Evolutionary conservation across 1,140 invertebrate genomes (phyloP).

Genomic region (Cylas formicarius): DNA sequence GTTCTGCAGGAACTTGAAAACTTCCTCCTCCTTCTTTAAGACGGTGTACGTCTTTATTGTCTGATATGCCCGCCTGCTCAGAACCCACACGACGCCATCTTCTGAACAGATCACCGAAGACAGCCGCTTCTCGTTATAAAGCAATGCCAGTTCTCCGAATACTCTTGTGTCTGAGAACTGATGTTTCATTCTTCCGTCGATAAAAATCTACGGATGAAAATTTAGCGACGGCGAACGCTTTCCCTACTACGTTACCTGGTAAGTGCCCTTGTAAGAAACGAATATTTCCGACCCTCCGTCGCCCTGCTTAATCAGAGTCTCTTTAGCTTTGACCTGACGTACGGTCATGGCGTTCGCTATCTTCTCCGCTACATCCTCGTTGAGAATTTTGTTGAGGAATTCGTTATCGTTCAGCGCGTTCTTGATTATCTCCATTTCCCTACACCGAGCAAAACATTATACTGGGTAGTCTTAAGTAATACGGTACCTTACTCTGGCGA

Average conservation of each 20-base stretch:
- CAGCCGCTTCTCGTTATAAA: conserved; percentile 87
- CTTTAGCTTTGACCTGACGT: conserved; percentile 17
- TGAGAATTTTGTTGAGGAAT: conserved; percentile 25
- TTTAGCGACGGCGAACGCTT: too few relatives aligned
- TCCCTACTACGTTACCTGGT: conserved; percentile 2
- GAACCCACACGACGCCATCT: conserved; percentile 78
- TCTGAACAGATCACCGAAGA: conserved; percentile 76
- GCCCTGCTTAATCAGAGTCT: conserved; percentile 26
- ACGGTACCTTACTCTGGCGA: too few relatives aligned
- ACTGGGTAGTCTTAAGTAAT: too few relatives aligned
- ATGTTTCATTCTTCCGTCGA: too few relatives aligned
- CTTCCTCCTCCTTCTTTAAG: conserved; percentile 70
- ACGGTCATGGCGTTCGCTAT: conserved; percentile 23
- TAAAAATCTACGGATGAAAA: too few relatives aligned
- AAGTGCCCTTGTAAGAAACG: conserved; percentile 17
- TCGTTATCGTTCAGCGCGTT: conserved; percentile 25
- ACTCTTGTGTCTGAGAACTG: conserved; percentile 60
- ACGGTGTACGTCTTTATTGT: conserved; percentile 80
- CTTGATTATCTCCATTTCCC: conserved; percentile 25
- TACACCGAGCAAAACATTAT: too few relatives aligned
- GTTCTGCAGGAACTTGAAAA: conserved; percentile 73
- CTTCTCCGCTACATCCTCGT: conserved; percentile 13
- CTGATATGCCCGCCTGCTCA: conserved; percentile 79
- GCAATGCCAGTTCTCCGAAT: conserved; percentile 88
- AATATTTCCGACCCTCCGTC: conserved; percentile 24